A percentile compares a stretch with the other conserved stretches of the same genome.
Evolutionary conservation across 2,113 vertebrate species (phyloP).

Genomic region (Bufo bufo): DNA sequence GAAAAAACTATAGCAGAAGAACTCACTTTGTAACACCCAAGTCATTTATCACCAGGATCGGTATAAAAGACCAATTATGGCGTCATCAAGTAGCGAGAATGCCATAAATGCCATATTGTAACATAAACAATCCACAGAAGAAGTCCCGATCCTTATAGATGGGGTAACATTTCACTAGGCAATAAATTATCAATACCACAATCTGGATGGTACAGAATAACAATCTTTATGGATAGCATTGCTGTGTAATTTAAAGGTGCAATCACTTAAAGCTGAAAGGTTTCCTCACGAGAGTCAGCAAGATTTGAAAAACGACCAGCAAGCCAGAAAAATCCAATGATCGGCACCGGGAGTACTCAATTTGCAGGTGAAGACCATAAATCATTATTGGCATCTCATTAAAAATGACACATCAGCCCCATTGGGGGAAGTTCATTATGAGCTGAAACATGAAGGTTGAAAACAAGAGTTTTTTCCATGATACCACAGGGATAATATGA

Average conservation of each 20-base stretch:
- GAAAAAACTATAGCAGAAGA: too few relatives aligned
- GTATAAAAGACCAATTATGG: not conserved
- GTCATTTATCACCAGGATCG: not conserved
- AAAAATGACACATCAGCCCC: conserved; percentile 29
- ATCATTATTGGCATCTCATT: conserved; percentile 51
- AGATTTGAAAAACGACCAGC: conserved; percentile 2
- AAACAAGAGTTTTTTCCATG: conserved; percentile 1
- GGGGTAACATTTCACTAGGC: not conserved
- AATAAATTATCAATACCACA: conserved; percentile 17
- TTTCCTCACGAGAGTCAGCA: conserved; percentile 16
- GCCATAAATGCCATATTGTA: not conserved
- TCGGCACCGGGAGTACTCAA: conserved; percentile 19
- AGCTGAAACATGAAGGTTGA: conserved; percentile 15
- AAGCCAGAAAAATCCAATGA: conserved; percentile 32
- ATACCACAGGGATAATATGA: not conserved
- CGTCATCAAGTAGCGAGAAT: not conserved
- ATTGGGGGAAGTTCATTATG: conserved; percentile 22
- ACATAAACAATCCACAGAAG: too few relatives aligned
- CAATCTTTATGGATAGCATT: not conserved
- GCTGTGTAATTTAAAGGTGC: conserved; percentile 4
- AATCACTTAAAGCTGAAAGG: conserved; percentile 20
- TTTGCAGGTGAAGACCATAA: conserved; percentile 14
- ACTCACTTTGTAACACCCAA: not conserved
- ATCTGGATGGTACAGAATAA: not conserved
- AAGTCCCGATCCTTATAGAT: not conserved